Base-by-base conservation (phyloP, 1,140 invertebrate species). In the Holcopasites calliopsidis region DNA sequence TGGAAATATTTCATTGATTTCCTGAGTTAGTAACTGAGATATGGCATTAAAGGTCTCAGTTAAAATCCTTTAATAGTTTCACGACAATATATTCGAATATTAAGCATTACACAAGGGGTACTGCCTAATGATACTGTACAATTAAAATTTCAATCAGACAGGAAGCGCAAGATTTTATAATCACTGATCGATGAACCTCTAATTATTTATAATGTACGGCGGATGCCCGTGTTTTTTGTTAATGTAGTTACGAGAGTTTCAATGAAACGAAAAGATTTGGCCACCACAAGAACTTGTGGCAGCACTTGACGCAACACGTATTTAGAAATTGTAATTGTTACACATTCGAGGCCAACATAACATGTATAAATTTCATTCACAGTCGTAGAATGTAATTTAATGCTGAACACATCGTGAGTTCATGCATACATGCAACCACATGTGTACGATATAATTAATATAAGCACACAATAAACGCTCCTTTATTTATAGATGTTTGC, bases 1-100 rank as follows among this genome's bases (percentile, higher is more conserved):
- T 5, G 13, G 23, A 6, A 55, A 31, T 33, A 3, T 55, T 16
- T 31, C 1, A 31, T 49, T 58, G 28, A 16, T 55, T 47, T 65
- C 44, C 28, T 55, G 2, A 26, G 38, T 42, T 64, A 54, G 65
- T 54, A 66, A 84, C 82, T 76, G 78, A 79, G 76, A 82, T 85
- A 82, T 78, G 61, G 74, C 40, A 38, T 60, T 49, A 49, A 76
- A 80, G 77, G 80, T 83, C 79, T 84, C 79, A 66, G 77, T 84
- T 65, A 75, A 47, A 49, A 47, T 42, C 62, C 33, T 13, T 62
- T 75, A 4, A 31, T 16, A 23, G 35, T 16, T 23, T 5, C 26
- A 26, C 7, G 16, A 47, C 7, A 57, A 11, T 47, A 5, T 47
- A 4, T 1, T 1, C 13, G 44, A 47, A 47, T 47, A 5, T 44